Percentiles rank a stretch among this genome's conserved stretches.
Conservation (phyloP, 2,113 vertebrate genomes). For the Dipodomys merriami region DNA sequence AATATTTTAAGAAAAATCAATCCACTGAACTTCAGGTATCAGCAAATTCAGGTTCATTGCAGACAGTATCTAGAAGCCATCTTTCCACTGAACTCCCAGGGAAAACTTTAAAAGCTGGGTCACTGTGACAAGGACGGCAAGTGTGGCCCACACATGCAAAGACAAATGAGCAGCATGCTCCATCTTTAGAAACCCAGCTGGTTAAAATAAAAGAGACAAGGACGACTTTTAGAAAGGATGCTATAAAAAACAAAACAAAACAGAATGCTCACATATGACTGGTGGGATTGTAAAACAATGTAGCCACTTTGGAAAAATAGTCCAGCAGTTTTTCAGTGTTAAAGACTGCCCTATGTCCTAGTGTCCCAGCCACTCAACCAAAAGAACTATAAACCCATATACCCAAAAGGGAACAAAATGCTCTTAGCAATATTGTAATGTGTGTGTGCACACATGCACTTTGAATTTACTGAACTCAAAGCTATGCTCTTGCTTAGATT, state of each 20-base stretch:
- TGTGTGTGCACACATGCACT: neutral
- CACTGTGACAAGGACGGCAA: neutral
- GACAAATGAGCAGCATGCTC: neutral
- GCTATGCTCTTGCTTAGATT: neutral
- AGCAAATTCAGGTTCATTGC: neutral
- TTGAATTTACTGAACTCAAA: no score
- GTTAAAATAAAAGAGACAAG: neutral
- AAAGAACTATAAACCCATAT: neutral
- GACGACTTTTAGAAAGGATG: neutral
- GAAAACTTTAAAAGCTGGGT: neutral
- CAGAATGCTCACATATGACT: neutral
- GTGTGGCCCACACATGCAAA: neutral
- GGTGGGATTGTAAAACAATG: neutral
- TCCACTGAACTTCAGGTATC: neutral
- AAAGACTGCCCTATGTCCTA: neutral
- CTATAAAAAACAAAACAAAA: neutral
- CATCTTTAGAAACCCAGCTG: neutral
- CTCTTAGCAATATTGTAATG: neutral
- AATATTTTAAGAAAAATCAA: slow-evolving; percentile 42
- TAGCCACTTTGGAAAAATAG: neutral
- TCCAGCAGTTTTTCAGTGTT: neutral
- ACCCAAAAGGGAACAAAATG: neutral
- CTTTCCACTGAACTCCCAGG: neutral
- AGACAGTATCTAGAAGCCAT: no score
- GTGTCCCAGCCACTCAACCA: neutral